Base-by-base conservation (phyloP, 1,140 invertebrate species). In the Solenopsis invicta region DNA sequence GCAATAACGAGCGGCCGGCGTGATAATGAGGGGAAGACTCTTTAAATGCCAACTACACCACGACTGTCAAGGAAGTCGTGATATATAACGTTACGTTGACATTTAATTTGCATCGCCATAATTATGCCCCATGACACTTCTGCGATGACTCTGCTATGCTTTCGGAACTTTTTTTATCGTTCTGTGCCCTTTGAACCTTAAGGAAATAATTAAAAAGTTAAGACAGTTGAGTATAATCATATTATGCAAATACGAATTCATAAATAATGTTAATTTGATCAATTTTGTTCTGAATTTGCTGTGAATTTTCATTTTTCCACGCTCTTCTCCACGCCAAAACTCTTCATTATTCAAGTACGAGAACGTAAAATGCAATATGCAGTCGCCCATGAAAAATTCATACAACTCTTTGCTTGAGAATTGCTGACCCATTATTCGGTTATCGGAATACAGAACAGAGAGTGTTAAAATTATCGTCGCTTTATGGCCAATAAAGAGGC, bases 71-170 rank as follows among this genome's bases (percentile, higher is more conserved):
- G 45, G 54, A 48, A 75, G 69, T 84, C 54, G 9, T 84, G 80
- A 84, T 84, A 62, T 84, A 75, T 75, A 75, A 56, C 80, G 45
- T 82, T 54, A 72, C 4, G 80, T 82, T 82, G 80, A 84, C 69
- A 75, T 84, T 74, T 45, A 50, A 84, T 75, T 74, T 75, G 54
- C 52, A 74, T 82, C 48, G 29, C 13, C 54, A 50, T 75, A 84
- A 84, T 84, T 61, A 61, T 37, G 69, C 29, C 16, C 8, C 67
- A 34, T 69, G 64, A 82, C 54, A 29, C 24, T 24, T 82, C 18
- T 41, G 56, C 24, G 41, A 75, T 48, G 21, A 41, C 37, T 69
- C 9, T 56, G 50, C 29, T 18, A 4, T 4, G 24, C 62, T 12
- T 54, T 80, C 61, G 9, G 10, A 18, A n/a, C n/a, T 52, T 56